Conservation (phyloP, 2,888 invertebrate genomes). For the Volucella inanis region DNA sequence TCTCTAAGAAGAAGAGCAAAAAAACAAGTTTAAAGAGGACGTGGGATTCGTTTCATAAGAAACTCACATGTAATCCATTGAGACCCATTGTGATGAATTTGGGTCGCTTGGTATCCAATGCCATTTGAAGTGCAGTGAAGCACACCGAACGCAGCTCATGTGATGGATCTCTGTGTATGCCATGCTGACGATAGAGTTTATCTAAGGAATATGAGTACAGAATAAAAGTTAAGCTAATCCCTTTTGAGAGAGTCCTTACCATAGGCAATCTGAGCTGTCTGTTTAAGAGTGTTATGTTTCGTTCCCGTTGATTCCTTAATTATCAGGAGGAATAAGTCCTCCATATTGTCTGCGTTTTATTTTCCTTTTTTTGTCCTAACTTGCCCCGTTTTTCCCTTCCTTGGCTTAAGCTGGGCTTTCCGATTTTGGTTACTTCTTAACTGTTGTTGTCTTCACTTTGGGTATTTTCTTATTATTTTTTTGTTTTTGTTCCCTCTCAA, state of each 20-base stretch:
- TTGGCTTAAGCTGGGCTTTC: slow-evolving; percentile 26
- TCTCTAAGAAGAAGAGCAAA: slow-evolving; percentile 85
- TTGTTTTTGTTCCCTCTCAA: slow-evolving; percentile 17
- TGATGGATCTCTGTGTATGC: slow-evolving; percentile 89
- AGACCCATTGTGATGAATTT: slow-evolving; percentile 92
- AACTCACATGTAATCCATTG: slow-evolving; percentile 94
- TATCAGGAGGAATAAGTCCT: slow-evolving; percentile 92
- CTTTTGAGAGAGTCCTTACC: slow-evolving; percentile 85
- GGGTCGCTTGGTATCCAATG: slow-evolving; percentile 93
- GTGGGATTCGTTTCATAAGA: background rate
- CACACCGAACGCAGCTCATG: slow-evolving; percentile 93
- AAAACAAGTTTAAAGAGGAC: slow-evolving; percentile 11
- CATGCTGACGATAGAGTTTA: slow-evolving; percentile 91
- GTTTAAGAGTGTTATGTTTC: slow-evolving; percentile 88
- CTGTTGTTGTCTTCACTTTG: slow-evolving; percentile 42
- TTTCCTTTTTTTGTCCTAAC: background rate
- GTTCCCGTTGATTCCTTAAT: slow-evolving; percentile 92
- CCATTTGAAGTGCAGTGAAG: slow-evolving; percentile 92
- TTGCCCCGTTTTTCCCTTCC: slow-evolving; percentile 3
- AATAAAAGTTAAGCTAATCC: slow-evolving; percentile 29
- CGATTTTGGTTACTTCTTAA: slow-evolving; percentile 50
- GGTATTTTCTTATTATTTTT: background rate
- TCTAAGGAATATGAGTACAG: slow-evolving; percentile 86
- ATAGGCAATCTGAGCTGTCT: slow-evolving; percentile 93
- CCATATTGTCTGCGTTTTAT: slow-evolving; percentile 85